Evolutionary conservation across 2,888 invertebrate genomes (phyloP), one percentile per base, ranked within the genome.

Genomic region (Actias luna): DNA sequence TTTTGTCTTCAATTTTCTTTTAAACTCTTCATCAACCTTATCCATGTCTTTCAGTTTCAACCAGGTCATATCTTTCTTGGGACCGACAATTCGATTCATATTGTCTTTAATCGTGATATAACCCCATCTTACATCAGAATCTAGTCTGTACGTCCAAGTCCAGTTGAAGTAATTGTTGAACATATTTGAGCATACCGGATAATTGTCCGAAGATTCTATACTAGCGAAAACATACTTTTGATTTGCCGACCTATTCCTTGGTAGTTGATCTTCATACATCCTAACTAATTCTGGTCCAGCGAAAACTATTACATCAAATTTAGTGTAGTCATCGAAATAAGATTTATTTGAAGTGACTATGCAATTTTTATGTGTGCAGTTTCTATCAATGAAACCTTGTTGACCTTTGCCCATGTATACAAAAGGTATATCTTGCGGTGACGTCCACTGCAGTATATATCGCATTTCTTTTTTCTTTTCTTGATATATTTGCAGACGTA

Each of bases 371-470:
- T 76, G 71, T 0, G 76, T 65, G 71, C 88, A 89, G 0, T 81
- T 76, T 61, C 78, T 75, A 2, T 76, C 69, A 36, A 80, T 66
- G 35, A 88, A 88, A 16, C 75, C 79, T 52, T 74, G 63, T 62
- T 68, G 77, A 1, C 87, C 88, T 63, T 73, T 65, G 31, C 79
- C 79, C 78, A 88, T 79, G 62, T 78, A 80, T 12, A 75, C 72
- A 63, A 88, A 87, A 1, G 87, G 87, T 10, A 79, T 73, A 46
- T 71, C 75, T 25, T 67, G 61, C 5, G 75, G 65, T 1, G 76
- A 72, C 3, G 84, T 86, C 88, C 87, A 88, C 62, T 77, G 80
- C 31, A 88, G 70, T 64, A 88, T 86, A 64, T 87, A 83, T 71
- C 86, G 85, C 16, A 82, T 61, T n/a, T 16, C 36, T 14, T 16